Evolutionary conservation across 2,888 invertebrate species (phyloP).

Genomic region (Phrixothrix hirtus): DNA sequence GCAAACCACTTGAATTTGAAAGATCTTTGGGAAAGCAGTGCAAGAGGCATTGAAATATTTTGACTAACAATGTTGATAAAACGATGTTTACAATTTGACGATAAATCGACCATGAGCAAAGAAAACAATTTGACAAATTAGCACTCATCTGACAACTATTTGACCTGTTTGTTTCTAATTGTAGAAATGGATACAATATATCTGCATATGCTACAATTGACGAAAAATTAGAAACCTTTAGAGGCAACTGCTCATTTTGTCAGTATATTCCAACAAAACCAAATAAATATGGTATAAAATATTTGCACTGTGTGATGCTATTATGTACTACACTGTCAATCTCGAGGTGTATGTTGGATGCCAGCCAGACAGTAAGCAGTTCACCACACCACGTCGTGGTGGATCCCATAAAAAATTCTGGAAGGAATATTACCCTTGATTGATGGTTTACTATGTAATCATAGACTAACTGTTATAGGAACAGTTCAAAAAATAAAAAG

Average conservation of each 20-base stretch:
- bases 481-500: no score
- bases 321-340: neutral
- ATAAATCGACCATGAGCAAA: neutral
- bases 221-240: no score
- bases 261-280: no score
- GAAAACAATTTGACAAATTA: neutral
- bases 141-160: neutral
- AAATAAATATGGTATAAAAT: neutral
- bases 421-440: no score
- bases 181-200: neutral
- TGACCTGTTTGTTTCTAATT: neutral
- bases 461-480: no score
- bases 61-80: neutral
- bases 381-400: neutral
- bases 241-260: neutral
- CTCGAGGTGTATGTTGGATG: neutral
- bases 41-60: neutral
- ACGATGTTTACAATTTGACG: neutral
- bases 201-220: neutral
- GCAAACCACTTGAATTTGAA: neutral
- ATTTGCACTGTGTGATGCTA: neutral
- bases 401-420: neutral
- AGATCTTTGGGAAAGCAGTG: neutral
- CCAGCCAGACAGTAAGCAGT: neutral
- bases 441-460: no score